Evolutionary conservation across 1,140 invertebrate genomes (phyloP).

Genomic region (Aradophagus sp.): DNA sequence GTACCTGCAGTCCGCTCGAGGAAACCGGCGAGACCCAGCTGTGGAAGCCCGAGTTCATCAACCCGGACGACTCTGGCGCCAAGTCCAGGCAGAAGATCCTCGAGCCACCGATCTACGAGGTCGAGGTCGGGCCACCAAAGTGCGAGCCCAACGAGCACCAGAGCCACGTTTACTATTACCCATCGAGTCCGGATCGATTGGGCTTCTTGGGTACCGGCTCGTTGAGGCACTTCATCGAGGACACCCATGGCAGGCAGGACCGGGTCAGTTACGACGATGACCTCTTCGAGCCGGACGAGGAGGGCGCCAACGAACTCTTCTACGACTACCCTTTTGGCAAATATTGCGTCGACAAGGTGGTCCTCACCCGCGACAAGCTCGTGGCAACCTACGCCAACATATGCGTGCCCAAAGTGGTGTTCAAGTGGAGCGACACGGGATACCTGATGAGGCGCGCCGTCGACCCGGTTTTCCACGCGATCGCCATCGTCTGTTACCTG

Average conservation of each 20-base stretch:
- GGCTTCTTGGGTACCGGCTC: conserved; percentile 81
- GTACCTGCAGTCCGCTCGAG: conserved; percentile 77
- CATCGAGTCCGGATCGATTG: conserved; percentile 77
- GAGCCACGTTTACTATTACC: conserved; percentile 83
- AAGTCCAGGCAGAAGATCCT: conserved; percentile 10
- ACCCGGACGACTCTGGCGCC: conserved; percentile 1
- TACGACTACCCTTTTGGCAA: conserved; percentile 83
- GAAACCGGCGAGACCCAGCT: conserved; percentile 75
- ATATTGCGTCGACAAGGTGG: conserved; percentile 87
- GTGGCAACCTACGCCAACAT: conserved; percentile 81
- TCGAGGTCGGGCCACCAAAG: conserved; percentile 79
- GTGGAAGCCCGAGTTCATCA: conserved; percentile 66
- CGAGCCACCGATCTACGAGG: conserved; percentile 56
- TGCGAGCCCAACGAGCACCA: conserved; percentile 80
- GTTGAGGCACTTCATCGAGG: conserved; percentile 81
- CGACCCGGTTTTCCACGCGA: conserved; percentile 83
- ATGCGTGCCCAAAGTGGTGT: conserved; percentile 81
- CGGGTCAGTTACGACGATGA: conserved; percentile 72
- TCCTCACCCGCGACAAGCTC: conserved; percentile 63
- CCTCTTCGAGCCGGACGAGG: conserved; percentile 64
- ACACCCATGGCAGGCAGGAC: conserved; percentile 59
- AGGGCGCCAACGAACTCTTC: conserved; percentile 71
- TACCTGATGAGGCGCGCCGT: conserved; percentile 84
- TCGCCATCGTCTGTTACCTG: conserved; percentile 82
- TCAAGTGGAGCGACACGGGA: conserved; percentile 81